Base-by-base conservation (phyloP, 1,140 invertebrate species). In the Apis cerana region DNA sequence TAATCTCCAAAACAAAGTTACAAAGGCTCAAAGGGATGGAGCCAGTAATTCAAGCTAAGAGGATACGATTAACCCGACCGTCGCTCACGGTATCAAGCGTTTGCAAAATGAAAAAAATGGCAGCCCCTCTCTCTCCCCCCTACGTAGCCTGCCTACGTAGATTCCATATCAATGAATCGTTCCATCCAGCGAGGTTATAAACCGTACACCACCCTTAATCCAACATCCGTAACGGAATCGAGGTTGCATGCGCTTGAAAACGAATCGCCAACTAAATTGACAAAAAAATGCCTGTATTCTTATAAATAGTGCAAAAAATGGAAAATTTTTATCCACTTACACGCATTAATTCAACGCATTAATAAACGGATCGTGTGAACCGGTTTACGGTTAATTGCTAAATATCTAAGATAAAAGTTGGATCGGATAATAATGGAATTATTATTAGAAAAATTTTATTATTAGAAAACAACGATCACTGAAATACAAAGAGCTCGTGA, bases 291-390 rank as follows among this genome's bases (percentile, higher is more conserved):
- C 23, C 43, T 33, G 2, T 19, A n/a, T 71, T 71, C 67, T 13
- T 43, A 68, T 81, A 68, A 76, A 81, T 81, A 81, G 27, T n/a
- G 17, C 33, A 50, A 3, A n/a, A n/a, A n/a, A n/a, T 52, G 71
- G 52, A 76, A 81, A 81, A 81, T 50, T 75, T 48, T 48, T 70
- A 21, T n/a, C 9, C 64, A 58, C 71, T 7, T 12, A 5, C 15
- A 62, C 23, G 15, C 3, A 12, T 17, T 10, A 61, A 3, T 50
- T 68, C 65, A 13, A n/a, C 10, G 43, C 80, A 76, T 81, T 81
- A 81, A 76, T 81, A 76, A 76, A 72, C 68, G 72, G 80, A 75
- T 81, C 68, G 61, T 15, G 23, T 23, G 13, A 72, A 81, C 80
- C 72, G 80, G 80, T 81, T 81, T 81, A 1, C 7, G 48, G 19